Conservation (phyloP, 2,113 vertebrate species). For the Dissostichus mawsoni region DNA sequence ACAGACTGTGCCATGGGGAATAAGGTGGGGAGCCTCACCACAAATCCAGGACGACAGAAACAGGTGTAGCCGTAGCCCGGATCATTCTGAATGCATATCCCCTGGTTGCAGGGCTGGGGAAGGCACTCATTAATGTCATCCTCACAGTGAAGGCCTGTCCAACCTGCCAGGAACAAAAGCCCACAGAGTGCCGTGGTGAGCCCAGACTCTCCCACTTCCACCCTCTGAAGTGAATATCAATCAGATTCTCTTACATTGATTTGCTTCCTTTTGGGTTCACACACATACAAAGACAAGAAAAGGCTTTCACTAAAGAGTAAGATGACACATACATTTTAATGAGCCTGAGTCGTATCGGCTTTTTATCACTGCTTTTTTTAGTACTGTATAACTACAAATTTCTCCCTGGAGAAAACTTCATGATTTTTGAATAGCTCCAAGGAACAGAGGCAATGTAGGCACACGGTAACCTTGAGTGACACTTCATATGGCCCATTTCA, state of each 20-base stretch:
- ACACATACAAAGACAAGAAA: slow-evolving; percentile 78
- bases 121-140: slow-evolving; percentile 91
- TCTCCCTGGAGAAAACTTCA: slow-evolving; percentile 66
- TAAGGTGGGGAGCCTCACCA: slow-evolving; percentile 84
- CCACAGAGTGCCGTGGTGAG: slow-evolving; percentile 79
- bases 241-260: slow-evolving; percentile 82
- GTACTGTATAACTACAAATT: slow-evolving; percentile 73
- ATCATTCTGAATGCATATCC: slow-evolving; percentile 90
- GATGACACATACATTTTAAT: slow-evolving; percentile 81
- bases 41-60: slow-evolving; percentile 92
- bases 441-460: slow-evolving; percentile 43
- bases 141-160: slow-evolving; percentile 91
- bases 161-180: slow-evolving; percentile 88
- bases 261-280: slow-evolving; percentile 78
- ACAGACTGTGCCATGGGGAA: slow-evolving; percentile 26
- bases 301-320: slow-evolving; percentile 77
- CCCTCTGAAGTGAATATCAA: slow-evolving; percentile 86
- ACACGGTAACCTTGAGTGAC: slow-evolving; percentile 51
- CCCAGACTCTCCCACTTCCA: slow-evolving; percentile 78
- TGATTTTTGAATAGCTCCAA: slow-evolving; percentile 57
- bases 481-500: slow-evolving; percentile 47
- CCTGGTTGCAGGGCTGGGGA: slow-evolving; percentile 89
- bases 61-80: slow-evolving; percentile 89
- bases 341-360: slow-evolving; percentile 58
- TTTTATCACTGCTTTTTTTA: slow-evolving; percentile 74